Conservation (phyloP, 2,113 vertebrate species). For the Condylura cristata region DNA sequence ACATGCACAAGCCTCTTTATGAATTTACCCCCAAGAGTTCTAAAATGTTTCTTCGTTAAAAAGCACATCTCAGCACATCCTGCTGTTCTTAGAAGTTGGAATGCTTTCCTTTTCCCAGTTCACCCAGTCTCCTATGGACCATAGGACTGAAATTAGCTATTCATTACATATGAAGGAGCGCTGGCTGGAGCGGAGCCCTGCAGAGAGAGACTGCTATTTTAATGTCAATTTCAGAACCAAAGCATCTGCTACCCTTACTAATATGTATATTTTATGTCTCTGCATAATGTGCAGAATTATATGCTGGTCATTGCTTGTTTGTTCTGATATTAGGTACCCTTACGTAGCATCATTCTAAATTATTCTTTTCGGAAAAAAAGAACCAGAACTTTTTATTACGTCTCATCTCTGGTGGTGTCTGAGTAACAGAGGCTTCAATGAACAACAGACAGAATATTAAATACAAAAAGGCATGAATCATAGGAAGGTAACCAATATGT, state of each 20-base stretch:
- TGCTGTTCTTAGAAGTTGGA: conserved; percentile 75
- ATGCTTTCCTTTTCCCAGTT: neutral
- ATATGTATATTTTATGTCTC: conserved; percentile 83
- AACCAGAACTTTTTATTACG: conserved; percentile 62
- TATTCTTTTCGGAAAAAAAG: conserved; percentile 70
- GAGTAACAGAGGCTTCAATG: conserved; percentile 1
- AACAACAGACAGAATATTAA: neutral
- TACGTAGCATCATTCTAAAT: conserved; percentile 75
- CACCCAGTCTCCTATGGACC: conserved; percentile 80
- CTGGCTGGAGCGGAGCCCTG: conserved; percentile 79
- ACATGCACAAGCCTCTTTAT: conserved; percentile 73
- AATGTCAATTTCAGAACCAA: conserved; percentile 82
- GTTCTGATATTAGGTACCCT: conserved; percentile 76
- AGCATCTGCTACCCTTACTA: conserved; percentile 85
- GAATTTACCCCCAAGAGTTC: conserved; percentile 79
- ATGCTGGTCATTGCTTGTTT: conserved; percentile 80
- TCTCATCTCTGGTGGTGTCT: conserved; percentile 39
- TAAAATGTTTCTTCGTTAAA: conserved; percentile 81
- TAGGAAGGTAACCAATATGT: neutral
- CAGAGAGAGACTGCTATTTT: conserved; percentile 81
- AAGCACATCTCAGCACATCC: conserved; percentile 78
- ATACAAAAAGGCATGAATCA: neutral
- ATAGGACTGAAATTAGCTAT: conserved; percentile 84
- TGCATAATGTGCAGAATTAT: conserved; percentile 81
- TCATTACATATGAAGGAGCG: conserved; percentile 85